Base-by-base conservation (phyloP, 1,140 invertebrate genomes). In the Drosophila repleta region DNA sequence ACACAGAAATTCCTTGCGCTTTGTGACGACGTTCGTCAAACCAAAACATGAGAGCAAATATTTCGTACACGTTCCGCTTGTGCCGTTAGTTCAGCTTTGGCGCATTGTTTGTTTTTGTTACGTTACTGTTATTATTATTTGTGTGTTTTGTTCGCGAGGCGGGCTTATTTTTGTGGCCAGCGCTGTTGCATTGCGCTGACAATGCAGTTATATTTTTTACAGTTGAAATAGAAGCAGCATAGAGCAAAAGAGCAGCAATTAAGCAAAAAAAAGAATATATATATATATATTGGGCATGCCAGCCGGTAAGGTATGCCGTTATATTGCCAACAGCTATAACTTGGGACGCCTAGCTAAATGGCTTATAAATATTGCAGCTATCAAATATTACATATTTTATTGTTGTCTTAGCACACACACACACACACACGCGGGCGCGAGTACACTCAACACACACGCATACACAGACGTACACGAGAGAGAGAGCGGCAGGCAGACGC, bases 321-420 rank as follows among this genome's bases (percentile, higher is more conserved):
- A 43, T 20, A 4, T 24, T n/a, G 15, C 4, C 29, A 62, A 17
- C 26, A 56, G 62, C 68, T 66, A 66, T 53, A 71, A 62, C 68
- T 66, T 71, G 68, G 43, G 26, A 37, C 48, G 48, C 35, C 66
- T 48, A 41, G 51, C 49, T 64, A 46, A 65, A 56, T 45, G 64
- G 20, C 35, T 57, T 71, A 66, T 70, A 64, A 69, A 69, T 39
- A 64, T 70, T 64, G 17, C 41, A 56, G 52, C 51, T 49, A 56
- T 43, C 24, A 51, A 51, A 58, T 58, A 65, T 71, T 65, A 71
- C 68, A 71, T 65, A 39, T 71, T 71, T 71, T 20, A 57, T 63
- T 61, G 48, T 58, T 58, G 32, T 56, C 53, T 29, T 29, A 35
- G 21, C 21, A 43, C 37, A 57, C 35, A 57, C 37, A 41, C 49